phyloP scores from a whole-genome alignment of 2,797 vertebrate species.

The Acridotheres tristis region DNA sequence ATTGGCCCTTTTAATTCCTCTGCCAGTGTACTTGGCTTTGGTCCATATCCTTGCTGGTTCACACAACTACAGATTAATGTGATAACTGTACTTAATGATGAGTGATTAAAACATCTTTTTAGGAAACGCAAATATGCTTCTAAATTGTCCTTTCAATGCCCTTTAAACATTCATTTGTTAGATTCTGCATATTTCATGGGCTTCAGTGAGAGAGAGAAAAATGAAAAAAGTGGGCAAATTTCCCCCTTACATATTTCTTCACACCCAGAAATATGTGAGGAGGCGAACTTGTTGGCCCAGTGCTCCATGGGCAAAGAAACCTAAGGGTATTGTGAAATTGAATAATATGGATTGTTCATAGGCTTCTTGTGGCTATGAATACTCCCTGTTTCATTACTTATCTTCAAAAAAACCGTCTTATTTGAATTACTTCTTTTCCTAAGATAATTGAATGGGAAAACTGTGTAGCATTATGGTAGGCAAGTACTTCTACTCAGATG shows the following conservation, averaged over 20 bases:
- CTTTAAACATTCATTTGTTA: slow-evolving; percentile 12
- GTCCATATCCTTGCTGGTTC: not conserved
- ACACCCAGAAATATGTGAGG: not conserved
- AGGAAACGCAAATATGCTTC: not conserved
- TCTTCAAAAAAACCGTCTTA: not conserved
- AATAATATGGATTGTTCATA: not conserved
- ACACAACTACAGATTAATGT: not conserved
- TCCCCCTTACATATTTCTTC: not conserved
- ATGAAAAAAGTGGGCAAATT: not conserved
- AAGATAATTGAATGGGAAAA: not conserved
- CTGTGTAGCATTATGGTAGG: not conserved
- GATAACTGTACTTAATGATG: slow-evolving; percentile 15
- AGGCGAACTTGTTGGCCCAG: not conserved
- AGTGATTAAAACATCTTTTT: slow-evolving; percentile 36
- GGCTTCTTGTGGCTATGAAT: not conserved
- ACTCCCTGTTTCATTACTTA: not conserved
- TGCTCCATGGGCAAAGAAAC: not conserved
- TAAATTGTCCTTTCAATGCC: not conserved
- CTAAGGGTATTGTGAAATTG: not conserved
- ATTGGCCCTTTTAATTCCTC: not conserved
- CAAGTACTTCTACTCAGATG: not conserved
- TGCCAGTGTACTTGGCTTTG: not conserved
- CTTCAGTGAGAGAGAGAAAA: not conserved
- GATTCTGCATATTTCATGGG: not conserved
- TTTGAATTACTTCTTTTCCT: not conserved